Conservation (phyloP, 2,888 invertebrate species). For the Pristionchus fissidentatus region DNA sequence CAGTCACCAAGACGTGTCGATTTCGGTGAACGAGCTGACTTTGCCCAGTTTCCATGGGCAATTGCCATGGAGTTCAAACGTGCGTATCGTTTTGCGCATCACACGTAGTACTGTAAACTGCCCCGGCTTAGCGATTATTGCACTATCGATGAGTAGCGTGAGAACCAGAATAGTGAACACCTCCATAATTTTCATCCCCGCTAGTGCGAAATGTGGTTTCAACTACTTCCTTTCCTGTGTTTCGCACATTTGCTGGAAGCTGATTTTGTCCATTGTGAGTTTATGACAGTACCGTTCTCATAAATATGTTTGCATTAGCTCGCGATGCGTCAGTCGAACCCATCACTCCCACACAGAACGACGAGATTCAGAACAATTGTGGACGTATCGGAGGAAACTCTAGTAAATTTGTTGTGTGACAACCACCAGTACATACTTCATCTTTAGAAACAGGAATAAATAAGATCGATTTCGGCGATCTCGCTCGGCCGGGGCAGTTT, state of each 20-base stretch:
- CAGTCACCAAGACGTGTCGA: too few species aligned
- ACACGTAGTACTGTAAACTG: too few species aligned
- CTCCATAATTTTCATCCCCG: too few species aligned
- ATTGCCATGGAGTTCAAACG: too few species aligned
- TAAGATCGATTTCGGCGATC: constrained; percentile 6
- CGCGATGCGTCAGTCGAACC: background rate
- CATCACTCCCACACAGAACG: background rate
- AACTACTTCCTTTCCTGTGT: too few species aligned
- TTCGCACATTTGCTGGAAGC: background rate
- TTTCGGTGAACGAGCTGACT: too few species aligned
- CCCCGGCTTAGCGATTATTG: background rate
- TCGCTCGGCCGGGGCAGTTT: constrained; percentile 5
- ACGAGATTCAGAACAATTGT: background rate
- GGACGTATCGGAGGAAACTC: background rate
- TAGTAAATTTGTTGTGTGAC: too few species aligned
- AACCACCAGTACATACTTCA: too few species aligned
- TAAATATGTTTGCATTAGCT: background rate
- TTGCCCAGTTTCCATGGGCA: too few species aligned
- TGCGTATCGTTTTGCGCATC: too few species aligned
- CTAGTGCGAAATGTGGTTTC: too few species aligned
- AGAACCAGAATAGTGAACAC: background rate
- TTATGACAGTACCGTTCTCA: too few species aligned
- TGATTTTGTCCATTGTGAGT: background rate
- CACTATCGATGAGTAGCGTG: background rate
- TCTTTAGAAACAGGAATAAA: background rate